phyloP scores from a whole-genome alignment of 2,888 invertebrate genomes.

The Standfussiana lucernea region DNA sequence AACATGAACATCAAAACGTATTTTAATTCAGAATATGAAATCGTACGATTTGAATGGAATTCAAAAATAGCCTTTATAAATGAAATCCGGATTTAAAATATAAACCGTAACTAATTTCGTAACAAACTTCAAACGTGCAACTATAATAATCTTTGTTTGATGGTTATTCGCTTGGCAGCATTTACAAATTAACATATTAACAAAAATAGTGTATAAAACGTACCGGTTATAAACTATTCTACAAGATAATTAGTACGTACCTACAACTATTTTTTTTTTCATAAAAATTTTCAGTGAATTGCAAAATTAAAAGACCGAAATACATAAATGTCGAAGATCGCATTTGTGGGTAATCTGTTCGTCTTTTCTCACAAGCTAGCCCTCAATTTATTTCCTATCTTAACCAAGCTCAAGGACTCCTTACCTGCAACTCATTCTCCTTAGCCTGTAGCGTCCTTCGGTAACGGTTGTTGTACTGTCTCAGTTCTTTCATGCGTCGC shows the following conservation, averaged over 20 bases:
- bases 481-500: constrained; percentile 95
- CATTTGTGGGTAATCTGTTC: background rate
- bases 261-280: background rate
- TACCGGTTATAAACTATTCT: background rate
- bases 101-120: constrained; percentile 43
- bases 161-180: constrained; percentile 45
- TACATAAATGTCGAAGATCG: background rate
- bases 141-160: constrained; percentile 35
- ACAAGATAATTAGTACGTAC: background rate
- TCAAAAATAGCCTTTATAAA: constrained; percentile 26
- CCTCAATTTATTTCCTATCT: background rate
- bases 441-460: constrained; percentile 95
- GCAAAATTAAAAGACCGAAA: background rate
- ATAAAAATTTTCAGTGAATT: too few relatives aligned
- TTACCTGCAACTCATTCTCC: constrained; percentile 95
- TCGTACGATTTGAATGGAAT: background rate
- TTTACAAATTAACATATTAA: constrained; percentile 31
- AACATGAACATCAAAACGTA: background rate
- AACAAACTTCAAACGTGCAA: constrained; percentile 36
- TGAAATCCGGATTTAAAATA: constrained; percentile 31
- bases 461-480: constrained; percentile 95
- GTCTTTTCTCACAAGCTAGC: background rate
- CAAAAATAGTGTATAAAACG: constrained; percentile 1
- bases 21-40: background rate
- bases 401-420: background rate